Percentiles rank a stretch among this genome's conserved stretches.
These are phyloP conservation scores for Panurus biarmicus DNA, from an alignment of 2,113 vertebrate genomes.

Conservation along the genomic window DNA sequence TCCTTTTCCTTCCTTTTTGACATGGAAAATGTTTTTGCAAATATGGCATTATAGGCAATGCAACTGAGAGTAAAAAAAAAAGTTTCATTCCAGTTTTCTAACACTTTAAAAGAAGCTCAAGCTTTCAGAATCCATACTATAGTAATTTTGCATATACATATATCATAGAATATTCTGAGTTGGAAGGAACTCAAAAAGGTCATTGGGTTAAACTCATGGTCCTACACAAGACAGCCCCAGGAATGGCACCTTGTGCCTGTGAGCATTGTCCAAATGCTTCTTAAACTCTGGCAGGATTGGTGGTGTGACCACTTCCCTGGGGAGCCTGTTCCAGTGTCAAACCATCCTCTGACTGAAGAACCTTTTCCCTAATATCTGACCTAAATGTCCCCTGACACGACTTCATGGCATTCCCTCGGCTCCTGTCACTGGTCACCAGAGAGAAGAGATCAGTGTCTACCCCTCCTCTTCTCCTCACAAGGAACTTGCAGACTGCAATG, in stretches of 20 bases:
- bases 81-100: neutral
- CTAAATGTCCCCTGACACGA: neutral
- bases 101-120: neutral
- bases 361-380: too few species aligned
- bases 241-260: neutral
- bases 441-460: neutral
- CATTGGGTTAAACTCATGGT: neutral
- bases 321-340: neutral
- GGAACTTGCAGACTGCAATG: neutral
- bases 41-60: neutral
- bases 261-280: neutral
- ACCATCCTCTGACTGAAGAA: neutral
- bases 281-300: neutral
- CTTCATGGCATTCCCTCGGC: neutral
- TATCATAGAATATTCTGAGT: neutral
- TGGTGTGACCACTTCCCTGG: neutral
- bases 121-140: neutral
- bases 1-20: neutral
- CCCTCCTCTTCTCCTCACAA: neutral
- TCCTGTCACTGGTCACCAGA: neutral
- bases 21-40: neutral
- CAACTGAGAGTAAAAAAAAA: neutral
- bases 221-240: neutral
- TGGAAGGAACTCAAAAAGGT: neutral
- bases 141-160: neutral